Percentiles rank a stretch among this genome's conserved stretches.
Evolutionary conservation across 2,888 invertebrate genomes (phyloP).

Genomic region (Resseliella maxima): DNA sequence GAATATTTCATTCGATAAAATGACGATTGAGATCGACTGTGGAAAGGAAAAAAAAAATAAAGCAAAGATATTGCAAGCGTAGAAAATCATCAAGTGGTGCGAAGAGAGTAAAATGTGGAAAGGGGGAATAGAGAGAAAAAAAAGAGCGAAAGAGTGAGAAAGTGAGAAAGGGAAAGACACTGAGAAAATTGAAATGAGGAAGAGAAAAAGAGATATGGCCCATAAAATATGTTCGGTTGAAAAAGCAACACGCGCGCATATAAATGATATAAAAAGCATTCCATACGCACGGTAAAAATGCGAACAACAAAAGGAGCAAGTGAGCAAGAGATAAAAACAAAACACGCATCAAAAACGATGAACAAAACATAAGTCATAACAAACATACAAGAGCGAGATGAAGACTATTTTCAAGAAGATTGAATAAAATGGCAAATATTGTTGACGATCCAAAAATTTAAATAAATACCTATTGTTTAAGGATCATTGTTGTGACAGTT

Average conservation of each 20-base stretch:
- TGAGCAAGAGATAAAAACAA: not conserved
- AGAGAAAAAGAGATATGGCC: not conserved
- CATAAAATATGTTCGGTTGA: constrained; percentile 27
- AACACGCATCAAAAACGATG: not conserved
- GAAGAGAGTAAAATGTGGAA: too few relatives aligned
- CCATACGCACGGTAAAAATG: not conserved
- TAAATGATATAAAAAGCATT: not conserved
- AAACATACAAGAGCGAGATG: not conserved
- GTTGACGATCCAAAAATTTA: constrained; percentile 24
- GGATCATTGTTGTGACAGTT: constrained; percentile 53
- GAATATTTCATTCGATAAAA: not conserved
- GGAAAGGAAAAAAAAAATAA: too few relatives aligned
- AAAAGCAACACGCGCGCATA: constrained; percentile 8
- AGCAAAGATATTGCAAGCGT: too few relatives aligned
- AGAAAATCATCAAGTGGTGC: not conserved
- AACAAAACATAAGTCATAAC: not conserved
- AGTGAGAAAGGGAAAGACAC: not conserved
- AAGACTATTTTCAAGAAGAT: not conserved
- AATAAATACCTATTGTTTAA: constrained; percentile 51
- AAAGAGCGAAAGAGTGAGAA: not conserved
- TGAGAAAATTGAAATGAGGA: not conserved
- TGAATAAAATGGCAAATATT: not conserved
- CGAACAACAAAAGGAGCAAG: not conserved
- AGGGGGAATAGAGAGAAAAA: not conserved
- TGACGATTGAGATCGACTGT: too few relatives aligned